Evolutionary conservation across 2,888 invertebrate species (phyloP).

Genomic region (Drosophila pegasa): DNA sequence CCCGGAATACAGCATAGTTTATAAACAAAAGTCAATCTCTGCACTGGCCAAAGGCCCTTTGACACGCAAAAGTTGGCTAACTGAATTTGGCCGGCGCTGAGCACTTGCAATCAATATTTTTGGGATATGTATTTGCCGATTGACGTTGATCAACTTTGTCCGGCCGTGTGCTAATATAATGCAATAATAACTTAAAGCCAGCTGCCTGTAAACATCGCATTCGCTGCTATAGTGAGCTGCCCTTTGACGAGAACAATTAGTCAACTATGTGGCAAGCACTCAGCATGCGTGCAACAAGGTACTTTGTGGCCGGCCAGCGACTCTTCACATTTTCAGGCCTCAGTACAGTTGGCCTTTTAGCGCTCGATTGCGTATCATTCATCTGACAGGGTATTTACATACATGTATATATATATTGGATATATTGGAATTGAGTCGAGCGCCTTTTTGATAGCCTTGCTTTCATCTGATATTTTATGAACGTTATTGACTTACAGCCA

Average conservation of each 20-base stretch:
- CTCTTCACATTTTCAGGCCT: background rate
- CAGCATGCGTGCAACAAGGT: constrained; percentile 3
- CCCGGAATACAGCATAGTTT: background rate
- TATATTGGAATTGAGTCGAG: background rate
- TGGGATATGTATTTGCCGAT: background rate
- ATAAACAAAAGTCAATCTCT: background rate
- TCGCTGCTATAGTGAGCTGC: too few relatives aligned
- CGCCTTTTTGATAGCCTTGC: background rate
- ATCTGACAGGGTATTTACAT: background rate
- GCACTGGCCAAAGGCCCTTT: background rate
- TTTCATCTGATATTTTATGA: background rate
- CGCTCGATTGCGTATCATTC: constrained; percentile 1
- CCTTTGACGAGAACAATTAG: constrained; percentile 3
- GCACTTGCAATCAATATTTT: background rate
- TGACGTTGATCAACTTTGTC: background rate
- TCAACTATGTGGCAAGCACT: constrained; percentile 6
- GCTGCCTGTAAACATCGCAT: too few relatives aligned
- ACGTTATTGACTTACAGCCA: constrained; percentile 3
- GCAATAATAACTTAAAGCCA: background rate
- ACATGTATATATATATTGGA: background rate
- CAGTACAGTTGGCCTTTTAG: background rate
- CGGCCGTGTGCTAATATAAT: constrained; percentile 1
- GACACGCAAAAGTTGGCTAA: background rate
- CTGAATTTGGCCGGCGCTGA: background rate
- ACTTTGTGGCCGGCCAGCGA: background rate